Evolutionary conservation across 2,888 invertebrate genomes (phyloP).

Genomic region (Hemithea aestivaria): DNA sequence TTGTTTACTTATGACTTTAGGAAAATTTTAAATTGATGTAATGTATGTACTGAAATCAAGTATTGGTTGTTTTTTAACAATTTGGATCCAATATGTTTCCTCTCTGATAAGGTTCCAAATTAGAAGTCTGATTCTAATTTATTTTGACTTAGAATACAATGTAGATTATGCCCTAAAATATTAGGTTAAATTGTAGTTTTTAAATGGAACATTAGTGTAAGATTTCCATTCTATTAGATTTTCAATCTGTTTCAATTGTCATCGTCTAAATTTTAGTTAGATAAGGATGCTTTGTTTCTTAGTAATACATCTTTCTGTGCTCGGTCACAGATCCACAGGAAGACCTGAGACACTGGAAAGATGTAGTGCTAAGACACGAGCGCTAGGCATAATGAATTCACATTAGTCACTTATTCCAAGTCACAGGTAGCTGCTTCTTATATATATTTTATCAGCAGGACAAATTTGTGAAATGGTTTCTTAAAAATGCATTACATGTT

Average conservation of each 20-base stretch:
- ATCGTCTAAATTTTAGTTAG: constrained; percentile 6
- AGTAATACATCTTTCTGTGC: no score
- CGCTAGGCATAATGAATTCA: constrained; percentile 5
- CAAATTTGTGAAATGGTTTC: constrained; percentile 23
- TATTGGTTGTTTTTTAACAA: constrained; percentile 29
- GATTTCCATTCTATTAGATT: constrained; percentile 37
- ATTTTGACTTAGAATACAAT: constrained; percentile 48
- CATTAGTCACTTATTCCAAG: neutral
- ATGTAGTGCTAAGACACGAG: no score
- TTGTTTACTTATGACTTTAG: constrained; percentile 41
- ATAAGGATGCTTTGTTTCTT: constrained; percentile 4
- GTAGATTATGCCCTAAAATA: constrained; percentile 45
- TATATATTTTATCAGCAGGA: constrained; percentile 10
- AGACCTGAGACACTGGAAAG: no score
- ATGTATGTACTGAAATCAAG: constrained; percentile 37
- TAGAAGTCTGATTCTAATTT: constrained; percentile 78
- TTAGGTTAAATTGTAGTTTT: constrained; percentile 49
- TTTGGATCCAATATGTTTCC: constrained; percentile 56
- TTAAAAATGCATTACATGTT: constrained; percentile 23
- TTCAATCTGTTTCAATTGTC: constrained; percentile 7
- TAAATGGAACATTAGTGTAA: constrained; percentile 32
- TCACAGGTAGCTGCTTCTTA: constrained; percentile 2
- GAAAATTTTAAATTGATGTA: constrained; percentile 26
- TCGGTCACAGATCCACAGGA: no score
- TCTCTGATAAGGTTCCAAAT: constrained; percentile 62